Evolutionary conservation across 2,113 vertebrate genomes (phyloP).

Genomic region (Grus americana): DNA sequence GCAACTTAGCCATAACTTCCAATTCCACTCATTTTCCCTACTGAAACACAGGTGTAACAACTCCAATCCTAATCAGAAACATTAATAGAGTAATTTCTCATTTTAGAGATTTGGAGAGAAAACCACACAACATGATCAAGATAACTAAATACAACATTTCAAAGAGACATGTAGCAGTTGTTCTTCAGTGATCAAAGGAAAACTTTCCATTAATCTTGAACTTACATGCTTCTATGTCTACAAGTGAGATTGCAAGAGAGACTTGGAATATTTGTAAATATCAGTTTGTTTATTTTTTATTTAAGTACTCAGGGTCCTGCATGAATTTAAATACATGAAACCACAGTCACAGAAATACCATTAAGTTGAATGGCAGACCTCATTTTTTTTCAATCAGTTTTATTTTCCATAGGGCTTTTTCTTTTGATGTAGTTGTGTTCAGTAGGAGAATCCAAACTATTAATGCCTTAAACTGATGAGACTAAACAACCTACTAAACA

Average conservation of each 20-base stretch:
- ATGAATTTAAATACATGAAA: not conserved
- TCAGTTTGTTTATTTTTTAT: not conserved
- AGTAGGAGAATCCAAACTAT: not conserved
- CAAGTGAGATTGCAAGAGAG: not conserved
- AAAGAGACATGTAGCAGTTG: not conserved
- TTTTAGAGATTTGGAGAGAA: not conserved
- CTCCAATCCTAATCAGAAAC: not conserved
- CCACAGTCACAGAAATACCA: not conserved
- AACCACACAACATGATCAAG: rapidly evolving
- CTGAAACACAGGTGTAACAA: not conserved
- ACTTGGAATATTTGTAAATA: not conserved
- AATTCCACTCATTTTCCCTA: not conserved
- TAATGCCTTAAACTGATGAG: not conserved
- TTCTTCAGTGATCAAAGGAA: not conserved
- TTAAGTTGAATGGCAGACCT: not conserved
- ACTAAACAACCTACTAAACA: not conserved
- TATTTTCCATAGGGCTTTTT: not conserved
- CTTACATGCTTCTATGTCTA: not conserved
- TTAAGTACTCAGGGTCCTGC: not conserved
- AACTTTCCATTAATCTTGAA: not conserved
- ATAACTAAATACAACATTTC: not conserved
- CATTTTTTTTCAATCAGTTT: not conserved
- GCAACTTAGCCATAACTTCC: not conserved
- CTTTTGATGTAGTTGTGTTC: not conserved
- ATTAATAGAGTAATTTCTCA: not conserved